Evolutionary conservation across 2,113 vertebrate genomes (phyloP), one percentile per base, ranked within the genome.

Genomic region (Pelusios castaneus): DNA sequence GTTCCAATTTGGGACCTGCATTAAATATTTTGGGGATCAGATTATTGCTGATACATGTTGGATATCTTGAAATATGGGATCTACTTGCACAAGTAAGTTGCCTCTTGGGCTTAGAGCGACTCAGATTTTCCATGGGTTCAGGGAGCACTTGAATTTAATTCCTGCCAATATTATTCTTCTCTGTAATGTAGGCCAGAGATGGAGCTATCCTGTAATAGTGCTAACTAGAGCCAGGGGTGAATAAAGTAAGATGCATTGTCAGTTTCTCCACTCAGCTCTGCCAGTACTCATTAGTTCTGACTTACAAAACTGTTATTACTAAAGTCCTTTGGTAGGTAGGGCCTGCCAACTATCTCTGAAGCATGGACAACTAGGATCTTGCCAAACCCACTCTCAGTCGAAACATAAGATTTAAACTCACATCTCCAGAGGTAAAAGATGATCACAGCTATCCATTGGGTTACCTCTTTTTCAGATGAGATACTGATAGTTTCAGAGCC

Each of bases 331-430:
- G 17, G 54, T 82, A 41, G n/a, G n/a, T 24, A 67, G 24, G 75
- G 47, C 78, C 80, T 89, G 51, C 58, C 87, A 94, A 52, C 34
- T 93, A 8, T 80, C 82, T 78, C 80, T 51, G 27, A 73, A 58
- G 54, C 45, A 92, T 8, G 75, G 54, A 85, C 5, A 70, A 89
- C 84, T 17, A 38, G 10, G 43, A 31, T 9, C 31, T 76, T 3
- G 5, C 22, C 38, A 25, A 9, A 60, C 31, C 60, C 16, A 19
- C 19, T 63, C 31, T n/a, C 29, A 63, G 43, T 52, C 43, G 38
- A 92, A 95, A 90, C 8, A 89, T n/a, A 80, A 86, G 14, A 21
- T 84, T 92, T 82, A 88, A 88, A 82, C 55, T 77, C 67, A 82
- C 27, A 22, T 16, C 29, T 82, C 10, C 25, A 56, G 49, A 80